Percentiles rank a stretch among this genome's conserved stretches.
Evolutionary conservation across 2,888 invertebrate genomes (phyloP).

Genomic region (Euspilapteryx auroguttella): DNA sequence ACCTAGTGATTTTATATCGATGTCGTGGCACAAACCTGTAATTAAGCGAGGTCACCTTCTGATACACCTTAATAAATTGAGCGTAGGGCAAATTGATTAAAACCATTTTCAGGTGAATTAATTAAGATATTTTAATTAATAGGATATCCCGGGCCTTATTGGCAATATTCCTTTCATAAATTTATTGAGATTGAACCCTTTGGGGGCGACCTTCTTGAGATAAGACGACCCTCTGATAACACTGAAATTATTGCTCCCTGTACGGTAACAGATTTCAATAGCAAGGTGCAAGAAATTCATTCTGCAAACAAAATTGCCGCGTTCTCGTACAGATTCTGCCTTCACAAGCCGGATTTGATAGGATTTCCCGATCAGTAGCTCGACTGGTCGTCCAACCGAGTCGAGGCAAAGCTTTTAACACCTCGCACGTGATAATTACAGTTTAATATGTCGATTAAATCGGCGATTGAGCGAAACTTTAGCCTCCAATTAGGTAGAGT

Average conservation of each 20-base stretch:
- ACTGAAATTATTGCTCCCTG: too few relatives aligned
- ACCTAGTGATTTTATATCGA: too few relatives aligned
- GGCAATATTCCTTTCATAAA: conserved; percentile 61
- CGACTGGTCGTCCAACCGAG: too few relatives aligned
- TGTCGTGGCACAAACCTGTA: too few relatives aligned
- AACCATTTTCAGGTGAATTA: conserved; percentile 60
- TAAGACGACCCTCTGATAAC: not conserved
- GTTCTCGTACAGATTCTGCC: too few relatives aligned
- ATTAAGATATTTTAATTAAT: conserved; percentile 62
- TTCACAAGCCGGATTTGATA: too few relatives aligned
- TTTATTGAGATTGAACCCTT: conserved; percentile 34
- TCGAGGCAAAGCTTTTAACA: conserved; percentile 40
- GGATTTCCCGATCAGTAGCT: too few relatives aligned
- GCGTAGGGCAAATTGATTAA: conserved; percentile 51
- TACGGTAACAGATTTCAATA: too few relatives aligned
- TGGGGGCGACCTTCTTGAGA: conserved; percentile 1
- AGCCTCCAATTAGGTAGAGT: too few relatives aligned
- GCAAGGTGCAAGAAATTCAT: too few relatives aligned
- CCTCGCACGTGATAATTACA: conserved; percentile 48
- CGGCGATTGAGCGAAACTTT: conserved; percentile 40
- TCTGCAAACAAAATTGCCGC: too few relatives aligned
- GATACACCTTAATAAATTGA: conserved; percentile 55
- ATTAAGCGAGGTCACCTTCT: conserved; percentile 18
- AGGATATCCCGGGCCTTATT: conserved; percentile 56
- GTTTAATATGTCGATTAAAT: conserved; percentile 57